Percentiles rank a stretch among this genome's conserved stretches.
Conservation (phyloP, 2,888 invertebrate species). For the Argyresthia goedartella region DNA sequence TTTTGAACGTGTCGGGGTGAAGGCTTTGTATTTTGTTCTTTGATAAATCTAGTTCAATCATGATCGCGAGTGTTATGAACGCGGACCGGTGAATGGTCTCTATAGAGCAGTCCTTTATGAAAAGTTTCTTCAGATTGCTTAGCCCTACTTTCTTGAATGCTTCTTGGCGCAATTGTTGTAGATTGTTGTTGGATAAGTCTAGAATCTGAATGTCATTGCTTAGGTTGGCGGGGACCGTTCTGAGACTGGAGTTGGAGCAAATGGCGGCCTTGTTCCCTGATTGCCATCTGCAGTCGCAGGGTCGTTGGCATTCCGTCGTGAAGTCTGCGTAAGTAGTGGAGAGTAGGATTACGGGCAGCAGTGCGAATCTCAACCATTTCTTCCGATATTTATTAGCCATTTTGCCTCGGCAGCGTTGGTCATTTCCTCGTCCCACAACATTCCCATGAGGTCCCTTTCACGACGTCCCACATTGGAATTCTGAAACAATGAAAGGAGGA, state of each 20-base stretch:
- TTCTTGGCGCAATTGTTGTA: conserved; percentile 74
- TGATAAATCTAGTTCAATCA: conserved; percentile 88
- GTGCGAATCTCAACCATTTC: conserved; percentile 56
- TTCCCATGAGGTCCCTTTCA: conserved; percentile 33
- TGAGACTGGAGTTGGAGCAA: conserved; percentile 78
- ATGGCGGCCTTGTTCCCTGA: conserved; percentile 88
- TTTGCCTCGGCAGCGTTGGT: conserved; percentile 48
- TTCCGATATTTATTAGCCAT: conserved; percentile 64
- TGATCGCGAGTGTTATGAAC: conserved; percentile 79
- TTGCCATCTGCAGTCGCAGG: conserved; percentile 89
- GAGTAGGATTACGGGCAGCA: conserved; percentile 36
- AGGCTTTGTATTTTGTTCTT: conserved; percentile 78
- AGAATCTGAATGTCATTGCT: conserved; percentile 80
- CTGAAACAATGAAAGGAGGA: conserved; percentile 13
- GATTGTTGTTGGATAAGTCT: conserved; percentile 79
- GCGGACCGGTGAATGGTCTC: conserved; percentile 78
- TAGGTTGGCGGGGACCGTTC: conserved; percentile 77
- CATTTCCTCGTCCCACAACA: conserved; percentile 59
- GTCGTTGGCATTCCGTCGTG: conserved; percentile 74
- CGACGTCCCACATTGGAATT: conserved; percentile 11
- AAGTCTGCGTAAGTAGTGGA: conserved; percentile 62
- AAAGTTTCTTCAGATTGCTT: conserved; percentile 85
- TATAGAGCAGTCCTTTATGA: conserved; percentile 81
- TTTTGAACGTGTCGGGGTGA: conserved; percentile 78
- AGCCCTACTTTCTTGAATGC: conserved; percentile 79